Percentiles rank a stretch among this genome's conserved stretches.
Evolutionary conservation across 2,797 vertebrate species (phyloP).

Genomic region (Chaetophractus vellerosus): DNA sequence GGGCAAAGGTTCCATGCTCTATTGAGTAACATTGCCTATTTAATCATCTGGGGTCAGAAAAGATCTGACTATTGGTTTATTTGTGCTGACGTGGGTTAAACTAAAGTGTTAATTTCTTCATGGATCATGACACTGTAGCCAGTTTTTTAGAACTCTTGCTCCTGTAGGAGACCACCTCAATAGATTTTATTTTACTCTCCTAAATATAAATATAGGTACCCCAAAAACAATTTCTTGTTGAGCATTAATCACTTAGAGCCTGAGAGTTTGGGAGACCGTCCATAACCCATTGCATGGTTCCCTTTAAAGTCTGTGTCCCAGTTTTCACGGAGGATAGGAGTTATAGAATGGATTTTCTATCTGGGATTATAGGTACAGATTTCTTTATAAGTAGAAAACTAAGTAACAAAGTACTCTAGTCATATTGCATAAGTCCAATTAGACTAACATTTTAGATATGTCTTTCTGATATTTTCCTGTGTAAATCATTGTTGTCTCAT

Average conservation of each 20-base stretch:
- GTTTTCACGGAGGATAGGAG: background rate
- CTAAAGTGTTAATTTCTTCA: background rate
- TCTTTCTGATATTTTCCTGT: background rate
- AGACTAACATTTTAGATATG: background rate
- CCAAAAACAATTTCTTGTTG: background rate
- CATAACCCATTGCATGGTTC: rapidly evolving
- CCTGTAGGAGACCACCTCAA: slow-evolving; percentile 43
- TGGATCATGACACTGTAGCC: background rate
- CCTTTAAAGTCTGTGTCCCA: background rate
- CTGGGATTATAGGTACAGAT: background rate
- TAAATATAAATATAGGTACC: background rate
- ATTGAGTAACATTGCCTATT: slow-evolving; percentile 44
- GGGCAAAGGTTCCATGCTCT: slow-evolving; percentile 11
- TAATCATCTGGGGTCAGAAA: slow-evolving; percentile 74
- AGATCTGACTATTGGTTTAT: slow-evolving; percentile 56
- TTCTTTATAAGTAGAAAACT: background rate
- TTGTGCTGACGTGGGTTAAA: slow-evolving; percentile 70
- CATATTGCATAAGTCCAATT: background rate
- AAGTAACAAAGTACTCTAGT: background rate
- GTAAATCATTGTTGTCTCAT: background rate
- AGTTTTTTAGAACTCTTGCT: background rate
- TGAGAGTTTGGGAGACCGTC: background rate
- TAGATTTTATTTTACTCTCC: background rate
- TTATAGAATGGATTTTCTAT: background rate
- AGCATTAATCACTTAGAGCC: background rate